Evolutionary conservation across 2,888 invertebrate genomes (phyloP).

Genomic region (Drosophila histrio): DNA sequence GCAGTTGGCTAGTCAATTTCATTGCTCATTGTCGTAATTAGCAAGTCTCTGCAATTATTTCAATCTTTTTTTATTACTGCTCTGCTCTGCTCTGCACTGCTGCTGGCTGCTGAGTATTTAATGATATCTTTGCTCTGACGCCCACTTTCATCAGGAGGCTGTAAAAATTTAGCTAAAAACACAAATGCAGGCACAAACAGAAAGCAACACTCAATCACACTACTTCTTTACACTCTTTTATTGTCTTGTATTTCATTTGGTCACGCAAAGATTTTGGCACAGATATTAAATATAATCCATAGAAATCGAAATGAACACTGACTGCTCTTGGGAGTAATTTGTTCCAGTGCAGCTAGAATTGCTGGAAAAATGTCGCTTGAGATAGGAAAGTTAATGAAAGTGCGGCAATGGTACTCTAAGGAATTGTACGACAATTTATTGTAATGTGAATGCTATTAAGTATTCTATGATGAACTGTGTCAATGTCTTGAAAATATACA

Average conservation of each 20-base stretch:
- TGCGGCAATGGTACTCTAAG: constrained; percentile 21
- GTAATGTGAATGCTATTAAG: constrained; percentile 9
- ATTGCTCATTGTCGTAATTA: constrained; percentile 72
- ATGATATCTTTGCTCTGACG: constrained; percentile 63
- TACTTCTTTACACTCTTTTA: constrained; percentile 16
- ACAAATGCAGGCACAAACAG: background rate
- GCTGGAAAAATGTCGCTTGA: constrained; percentile 48
- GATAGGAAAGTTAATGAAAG: constrained; percentile 60
- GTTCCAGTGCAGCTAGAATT: constrained; percentile 16
- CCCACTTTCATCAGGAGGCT: constrained; percentile 78
- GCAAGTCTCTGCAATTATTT: constrained; percentile 72
- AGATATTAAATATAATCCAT: constrained; percentile 39
- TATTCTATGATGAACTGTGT: constrained; percentile 1
- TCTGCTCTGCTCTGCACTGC: constrained; percentile 1
- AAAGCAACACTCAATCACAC: background rate
- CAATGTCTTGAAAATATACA: no score
- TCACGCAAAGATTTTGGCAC: constrained; percentile 63
- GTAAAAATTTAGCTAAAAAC: constrained; percentile 15
- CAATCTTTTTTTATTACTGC: constrained; percentile 32
- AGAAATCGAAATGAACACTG: constrained; percentile 68
- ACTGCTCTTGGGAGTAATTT: constrained; percentile 40
- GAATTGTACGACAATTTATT: constrained; percentile 5
- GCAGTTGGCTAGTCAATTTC: constrained; percentile 54
- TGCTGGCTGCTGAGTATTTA: constrained; percentile 38
- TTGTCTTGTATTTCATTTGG: constrained; percentile 45